A percentile compares a stretch with the other conserved stretches of the same genome.
phyloP scores from a whole-genome alignment of 2,113 vertebrate genomes.

The Lophura nycthemera region DNA sequence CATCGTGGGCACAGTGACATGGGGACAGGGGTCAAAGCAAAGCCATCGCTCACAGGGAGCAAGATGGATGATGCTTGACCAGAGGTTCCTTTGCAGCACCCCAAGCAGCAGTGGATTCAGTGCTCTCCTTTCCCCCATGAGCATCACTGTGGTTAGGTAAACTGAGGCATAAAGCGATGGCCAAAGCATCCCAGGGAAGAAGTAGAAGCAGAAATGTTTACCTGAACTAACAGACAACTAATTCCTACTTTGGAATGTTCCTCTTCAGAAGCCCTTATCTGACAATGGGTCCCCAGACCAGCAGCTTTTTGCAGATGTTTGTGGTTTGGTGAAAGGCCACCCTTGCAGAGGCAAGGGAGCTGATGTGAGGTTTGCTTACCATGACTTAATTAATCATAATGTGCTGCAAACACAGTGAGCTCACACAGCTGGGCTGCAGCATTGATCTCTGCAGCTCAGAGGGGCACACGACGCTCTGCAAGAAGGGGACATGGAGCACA shows the following conservation, averaged over 20 bases:
- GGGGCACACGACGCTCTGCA: not conserved
- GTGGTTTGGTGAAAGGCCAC: not conserved
- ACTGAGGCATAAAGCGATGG: not conserved
- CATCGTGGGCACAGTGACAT: not conserved
- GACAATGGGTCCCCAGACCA: not conserved
- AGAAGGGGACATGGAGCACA: fast-evolving
- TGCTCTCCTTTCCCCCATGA: not conserved
- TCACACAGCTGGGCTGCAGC: not conserved
- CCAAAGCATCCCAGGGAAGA: not conserved
- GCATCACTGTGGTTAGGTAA: not conserved
- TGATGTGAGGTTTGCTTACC: not conserved
- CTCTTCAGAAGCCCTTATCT: fast-evolving
- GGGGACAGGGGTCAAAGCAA: not conserved
- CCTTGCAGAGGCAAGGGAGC: not conserved
- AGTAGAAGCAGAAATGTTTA: not conserved
- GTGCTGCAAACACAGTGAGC: not conserved
- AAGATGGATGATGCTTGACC: not conserved
- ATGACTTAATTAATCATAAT: not conserved
- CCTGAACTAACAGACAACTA: not conserved
- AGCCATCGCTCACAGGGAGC: not conserved
- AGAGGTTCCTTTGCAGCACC: not conserved
- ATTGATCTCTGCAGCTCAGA: not conserved
- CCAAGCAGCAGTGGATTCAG: fast-evolving
- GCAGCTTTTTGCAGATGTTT: not conserved
- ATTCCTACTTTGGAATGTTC: not conserved